Percentiles rank a stretch among this genome's conserved stretches.
phyloP scores from a whole-genome alignment of 2,888 invertebrate species.

The Rhabditoides inermis region DNA sequence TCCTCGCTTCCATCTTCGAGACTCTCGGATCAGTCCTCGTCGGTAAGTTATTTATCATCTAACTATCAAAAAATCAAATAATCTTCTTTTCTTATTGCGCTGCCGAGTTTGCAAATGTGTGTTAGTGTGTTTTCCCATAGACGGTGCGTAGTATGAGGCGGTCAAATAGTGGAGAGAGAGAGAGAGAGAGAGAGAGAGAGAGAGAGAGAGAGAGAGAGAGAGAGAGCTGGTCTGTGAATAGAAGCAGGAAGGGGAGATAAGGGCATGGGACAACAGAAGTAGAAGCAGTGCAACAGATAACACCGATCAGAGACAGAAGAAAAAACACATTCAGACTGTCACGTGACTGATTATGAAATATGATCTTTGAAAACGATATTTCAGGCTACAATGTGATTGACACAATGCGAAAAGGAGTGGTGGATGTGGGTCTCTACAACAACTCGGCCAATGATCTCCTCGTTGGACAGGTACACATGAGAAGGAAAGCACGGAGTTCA shows the following conservation, averaged over 20 bases:
- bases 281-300: neutral
- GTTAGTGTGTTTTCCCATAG: no score
- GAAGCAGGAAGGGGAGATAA: no score
- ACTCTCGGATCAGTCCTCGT: slow-evolving; percentile 86
- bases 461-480: slow-evolving; percentile 69
- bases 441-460: slow-evolving; percentile 73
- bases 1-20: slow-evolving; percentile 89
- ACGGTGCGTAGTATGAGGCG: no score
- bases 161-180: neutral
- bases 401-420: slow-evolving; percentile 92
- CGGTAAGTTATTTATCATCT: slow-evolving; percentile 61
- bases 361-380: slow-evolving; percentile 1
- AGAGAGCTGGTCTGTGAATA: neutral
- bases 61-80: no score
- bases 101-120: no score
- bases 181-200: slow-evolving; percentile 1
- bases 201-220: slow-evolving; percentile 3
- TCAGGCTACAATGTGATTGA: slow-evolving; percentile 80
- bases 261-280: neutral
- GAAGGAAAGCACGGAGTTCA: neutral
- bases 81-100: no score
- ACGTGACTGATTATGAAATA: neutral
- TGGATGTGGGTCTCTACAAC: slow-evolving; percentile 77
- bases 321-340: neutral
- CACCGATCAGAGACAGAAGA: neutral